Evolutionary conservation across 2,888 invertebrate genomes (phyloP).

Genomic region (Netelia melanura): DNA sequence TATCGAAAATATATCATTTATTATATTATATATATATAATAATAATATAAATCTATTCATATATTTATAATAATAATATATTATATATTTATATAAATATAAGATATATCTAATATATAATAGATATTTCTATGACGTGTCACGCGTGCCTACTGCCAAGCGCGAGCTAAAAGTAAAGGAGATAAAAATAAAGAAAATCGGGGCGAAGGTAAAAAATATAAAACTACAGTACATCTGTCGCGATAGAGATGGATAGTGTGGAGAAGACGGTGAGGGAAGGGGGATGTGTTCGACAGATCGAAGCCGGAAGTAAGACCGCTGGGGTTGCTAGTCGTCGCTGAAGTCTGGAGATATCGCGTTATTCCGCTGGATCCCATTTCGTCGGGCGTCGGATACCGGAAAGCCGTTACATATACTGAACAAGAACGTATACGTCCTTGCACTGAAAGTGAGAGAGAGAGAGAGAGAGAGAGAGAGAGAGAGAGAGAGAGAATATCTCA

Average conservation of each 20-base stretch:
- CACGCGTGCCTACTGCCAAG: neutral
- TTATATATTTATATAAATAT: too few species aligned
- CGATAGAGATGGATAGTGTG: neutral
- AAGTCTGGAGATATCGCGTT: constrained; percentile 65
- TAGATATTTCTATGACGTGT: neutral
- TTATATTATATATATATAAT: too few species aligned
- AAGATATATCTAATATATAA: too few species aligned
- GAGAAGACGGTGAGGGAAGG: neutral
- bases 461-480: constrained; percentile 65
- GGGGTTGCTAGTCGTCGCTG: constrained; percentile 29
- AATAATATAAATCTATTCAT: too few species aligned
- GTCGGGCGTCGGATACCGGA: constrained; percentile 63
- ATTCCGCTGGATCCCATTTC: constrained; percentile 64
- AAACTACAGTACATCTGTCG: constrained; percentile 29
- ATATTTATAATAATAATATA: too few species aligned
- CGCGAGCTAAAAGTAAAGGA: constrained; percentile 15
- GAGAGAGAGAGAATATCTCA: constrained; percentile 61
- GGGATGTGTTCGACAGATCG: constrained; percentile 52
- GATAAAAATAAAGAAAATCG: neutral
- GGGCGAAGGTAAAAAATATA: constrained; percentile 12
- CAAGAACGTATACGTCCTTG: constrained; percentile 14
- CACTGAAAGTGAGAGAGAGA: neutral
- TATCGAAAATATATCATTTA: neutral
- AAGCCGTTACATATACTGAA: constrained; percentile 53
- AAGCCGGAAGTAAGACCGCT: constrained; percentile 63